Evolutionary conservation across 1,140 invertebrate species (phyloP).

Genomic region (Bicyclus anynana): DNA sequence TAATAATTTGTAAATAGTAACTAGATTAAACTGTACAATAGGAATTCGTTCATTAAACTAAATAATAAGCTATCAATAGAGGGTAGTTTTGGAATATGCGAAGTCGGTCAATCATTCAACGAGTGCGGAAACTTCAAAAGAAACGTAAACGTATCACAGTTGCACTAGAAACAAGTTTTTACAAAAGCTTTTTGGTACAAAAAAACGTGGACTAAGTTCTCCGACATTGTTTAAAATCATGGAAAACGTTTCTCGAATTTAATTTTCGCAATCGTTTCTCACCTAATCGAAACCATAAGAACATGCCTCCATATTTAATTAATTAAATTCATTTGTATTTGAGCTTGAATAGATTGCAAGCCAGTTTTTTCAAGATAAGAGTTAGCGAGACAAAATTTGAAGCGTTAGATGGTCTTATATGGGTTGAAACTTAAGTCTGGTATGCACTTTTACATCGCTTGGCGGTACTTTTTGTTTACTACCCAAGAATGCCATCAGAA

Average conservation of each 20-base stretch:
- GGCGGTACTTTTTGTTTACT: too few species aligned
- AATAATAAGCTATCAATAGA: conserved; percentile 1
- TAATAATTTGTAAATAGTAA: conserved; percentile 15
- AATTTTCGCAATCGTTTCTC: not conserved
- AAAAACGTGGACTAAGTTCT: not conserved
- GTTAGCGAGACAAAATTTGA: too few species aligned
- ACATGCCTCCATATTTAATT: too few species aligned
- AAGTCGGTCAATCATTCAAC: not conserved
- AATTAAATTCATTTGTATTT: too few species aligned
- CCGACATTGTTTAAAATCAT: not conserved
- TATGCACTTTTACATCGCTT: too few species aligned
- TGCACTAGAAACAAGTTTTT: conserved; percentile 15
- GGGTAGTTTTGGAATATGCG: not conserved
- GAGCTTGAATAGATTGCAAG: too few species aligned
- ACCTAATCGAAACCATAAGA: too few species aligned
- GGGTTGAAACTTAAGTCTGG: too few species aligned
- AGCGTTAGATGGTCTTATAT: too few species aligned
- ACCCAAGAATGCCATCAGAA: too few species aligned
- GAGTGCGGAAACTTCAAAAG: not conserved
- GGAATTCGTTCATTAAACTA: conserved; percentile 17
- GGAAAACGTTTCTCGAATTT: too few species aligned
- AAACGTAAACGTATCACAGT: conserved; percentile 55
- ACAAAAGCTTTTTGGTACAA: conserved; percentile 16
- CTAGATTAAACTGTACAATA: conserved; percentile 21
- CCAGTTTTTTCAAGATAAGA: too few species aligned